phyloP scores from a whole-genome alignment of 2,113 vertebrate species.

The Hoplias malabaricus region DNA sequence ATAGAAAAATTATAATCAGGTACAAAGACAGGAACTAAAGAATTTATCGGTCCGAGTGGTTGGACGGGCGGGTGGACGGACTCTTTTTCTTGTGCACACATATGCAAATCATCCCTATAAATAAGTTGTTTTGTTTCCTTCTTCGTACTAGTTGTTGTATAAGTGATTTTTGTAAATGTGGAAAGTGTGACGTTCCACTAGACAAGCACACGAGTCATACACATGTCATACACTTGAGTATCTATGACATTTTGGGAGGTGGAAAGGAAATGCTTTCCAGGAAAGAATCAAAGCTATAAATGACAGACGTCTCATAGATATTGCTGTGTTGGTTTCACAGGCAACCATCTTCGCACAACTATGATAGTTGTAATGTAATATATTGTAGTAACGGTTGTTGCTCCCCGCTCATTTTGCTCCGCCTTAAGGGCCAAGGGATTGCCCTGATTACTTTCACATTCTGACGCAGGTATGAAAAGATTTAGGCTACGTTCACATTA shows the following conservation, averaged over 20 bases:
- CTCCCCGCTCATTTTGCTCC: conserved; percentile 33
- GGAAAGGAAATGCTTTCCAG: not conserved
- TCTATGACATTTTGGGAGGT: conserved; percentile 22
- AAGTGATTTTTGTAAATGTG: conserved; percentile 34
- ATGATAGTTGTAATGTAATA: conserved; percentile 6
- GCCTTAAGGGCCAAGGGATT: conserved; percentile 39
- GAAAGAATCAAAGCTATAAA: conserved; percentile 41
- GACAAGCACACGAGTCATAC: conserved; percentile 57
- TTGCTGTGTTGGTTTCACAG: conserved; percentile 26
- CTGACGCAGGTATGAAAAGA: not conserved
- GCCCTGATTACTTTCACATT: not conserved
- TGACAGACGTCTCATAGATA: conserved; percentile 12
- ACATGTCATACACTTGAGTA: conserved; percentile 6
- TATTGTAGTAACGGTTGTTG: conserved; percentile 16
- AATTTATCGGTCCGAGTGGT: conserved; percentile 55
- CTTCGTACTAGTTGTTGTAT: conserved; percentile 23
- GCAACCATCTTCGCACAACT: conserved; percentile 34
- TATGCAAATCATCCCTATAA: conserved; percentile 54
- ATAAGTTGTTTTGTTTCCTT: conserved; percentile 12
- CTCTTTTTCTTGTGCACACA: conserved; percentile 58
- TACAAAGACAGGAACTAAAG: conserved; percentile 64
- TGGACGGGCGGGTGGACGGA: not conserved
- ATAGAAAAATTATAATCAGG: conserved; percentile 58
- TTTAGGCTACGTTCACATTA: not conserved
- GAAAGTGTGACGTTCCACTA: conserved; percentile 42